phyloP scores from a whole-genome alignment of 2,797 vertebrate genomes.

The Pangasius djambal region DNA sequence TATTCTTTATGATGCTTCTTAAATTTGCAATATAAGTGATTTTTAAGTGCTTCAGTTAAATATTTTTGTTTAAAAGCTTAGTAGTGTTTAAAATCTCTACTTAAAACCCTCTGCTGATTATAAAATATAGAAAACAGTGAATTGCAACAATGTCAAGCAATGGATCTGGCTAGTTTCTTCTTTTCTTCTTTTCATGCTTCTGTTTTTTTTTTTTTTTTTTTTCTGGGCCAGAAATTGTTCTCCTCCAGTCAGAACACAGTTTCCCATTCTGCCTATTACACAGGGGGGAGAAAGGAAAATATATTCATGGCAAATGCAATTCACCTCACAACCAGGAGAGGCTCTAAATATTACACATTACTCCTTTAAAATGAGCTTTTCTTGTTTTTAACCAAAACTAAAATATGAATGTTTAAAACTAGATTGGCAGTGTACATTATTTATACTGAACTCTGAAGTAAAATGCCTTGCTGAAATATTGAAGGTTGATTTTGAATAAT shows the following conservation, averaged over 20 bases:
- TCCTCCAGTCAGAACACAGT: not conserved
- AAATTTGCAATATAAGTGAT: not conserved
- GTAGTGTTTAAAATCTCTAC: not conserved
- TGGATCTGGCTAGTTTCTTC: not conserved
- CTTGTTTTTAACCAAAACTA: not conserved
- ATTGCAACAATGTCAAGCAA: not conserved
- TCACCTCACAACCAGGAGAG: not conserved
- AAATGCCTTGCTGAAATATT: not conserved
- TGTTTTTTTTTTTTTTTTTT: not conserved
- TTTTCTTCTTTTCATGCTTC: not conserved
- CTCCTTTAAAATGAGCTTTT: not conserved
- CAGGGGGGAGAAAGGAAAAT: no score
- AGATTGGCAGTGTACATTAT: not conserved
- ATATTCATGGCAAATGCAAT: not conserved
- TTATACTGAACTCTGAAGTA: not conserved
- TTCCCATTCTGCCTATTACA: not conserved
- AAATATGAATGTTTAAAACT: not conserved
- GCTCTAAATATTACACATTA: not conserved
- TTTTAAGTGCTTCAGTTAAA: not conserved
- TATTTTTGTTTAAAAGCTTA: not conserved
- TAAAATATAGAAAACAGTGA: not conserved
- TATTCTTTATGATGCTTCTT: not conserved
- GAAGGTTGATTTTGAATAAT: not conserved
- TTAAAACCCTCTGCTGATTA: not conserved
- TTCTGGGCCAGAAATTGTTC: not conserved